These are phyloP conservation scores for Peromyscus melanophrys DNA, from an alignment of 2,797 vertebrate species.

Conservation along the genomic window DNA sequence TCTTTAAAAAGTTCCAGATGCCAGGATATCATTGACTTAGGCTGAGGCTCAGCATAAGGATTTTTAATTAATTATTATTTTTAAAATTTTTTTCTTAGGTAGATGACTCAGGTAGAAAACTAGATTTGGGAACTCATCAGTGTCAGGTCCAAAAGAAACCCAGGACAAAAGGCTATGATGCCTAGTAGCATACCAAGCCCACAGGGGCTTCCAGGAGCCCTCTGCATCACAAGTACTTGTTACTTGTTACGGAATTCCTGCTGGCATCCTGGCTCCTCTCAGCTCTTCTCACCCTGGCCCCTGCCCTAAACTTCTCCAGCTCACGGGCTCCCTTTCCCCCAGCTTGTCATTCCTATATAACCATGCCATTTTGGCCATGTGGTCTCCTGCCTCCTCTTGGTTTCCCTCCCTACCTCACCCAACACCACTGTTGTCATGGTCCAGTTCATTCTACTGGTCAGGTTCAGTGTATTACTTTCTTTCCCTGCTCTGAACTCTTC, in stretches of 20 bases:
- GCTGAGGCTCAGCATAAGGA: not conserved
- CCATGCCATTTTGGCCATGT: not conserved
- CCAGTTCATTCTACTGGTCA: not conserved
- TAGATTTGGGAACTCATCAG: not conserved
- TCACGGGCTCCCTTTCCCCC: not conserved
- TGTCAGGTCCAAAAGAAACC: not conserved
- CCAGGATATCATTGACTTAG: not conserved
- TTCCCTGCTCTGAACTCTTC: not conserved
- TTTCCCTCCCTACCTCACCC: not conserved
- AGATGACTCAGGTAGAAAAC: not conserved
- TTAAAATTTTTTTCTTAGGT: not conserved
- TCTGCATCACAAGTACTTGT: not conserved
- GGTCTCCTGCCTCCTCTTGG: not conserved
- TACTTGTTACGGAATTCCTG: not conserved
- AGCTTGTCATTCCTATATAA: not conserved
- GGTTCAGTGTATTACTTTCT: not conserved
- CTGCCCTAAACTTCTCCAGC: not conserved
- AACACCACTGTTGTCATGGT: not conserved
- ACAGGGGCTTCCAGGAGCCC: not conserved
- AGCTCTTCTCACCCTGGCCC: too few relatives aligned
- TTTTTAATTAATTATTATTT: not conserved
- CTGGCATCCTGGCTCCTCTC: not conserved
- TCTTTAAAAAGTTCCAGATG: not conserved
- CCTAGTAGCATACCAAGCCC: not conserved
- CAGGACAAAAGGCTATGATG: not conserved